Percentiles rank a stretch among this genome's conserved stretches.
Conservation (phyloP, 2,113 vertebrate species). For the Cheirogaleus medius region DNA sequence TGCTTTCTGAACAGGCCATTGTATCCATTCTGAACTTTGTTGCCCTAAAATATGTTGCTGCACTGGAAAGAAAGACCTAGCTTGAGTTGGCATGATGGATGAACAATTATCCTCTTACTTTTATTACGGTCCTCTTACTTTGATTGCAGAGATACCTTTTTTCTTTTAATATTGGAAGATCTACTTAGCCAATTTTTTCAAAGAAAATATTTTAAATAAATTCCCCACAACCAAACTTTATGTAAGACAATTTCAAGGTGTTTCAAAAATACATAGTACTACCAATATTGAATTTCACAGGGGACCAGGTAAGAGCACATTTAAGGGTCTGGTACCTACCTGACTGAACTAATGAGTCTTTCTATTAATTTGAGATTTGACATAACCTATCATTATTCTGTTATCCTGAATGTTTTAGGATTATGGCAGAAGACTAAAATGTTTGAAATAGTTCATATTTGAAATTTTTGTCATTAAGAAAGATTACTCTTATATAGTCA, state of each 20-base stretch:
- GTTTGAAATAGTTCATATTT: background rate
- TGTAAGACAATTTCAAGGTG: conserved; percentile 43
- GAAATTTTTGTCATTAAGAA: conserved; percentile 29
- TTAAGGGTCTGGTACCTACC: background rate
- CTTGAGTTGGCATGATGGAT: conserved; percentile 40
- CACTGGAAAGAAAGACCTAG: conserved; percentile 55
- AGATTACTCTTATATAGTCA: background rate
- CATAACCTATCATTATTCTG: background rate
- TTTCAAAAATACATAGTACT: conserved; percentile 48
- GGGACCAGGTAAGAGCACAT: conserved; percentile 39
- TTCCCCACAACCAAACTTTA: conserved; percentile 34
- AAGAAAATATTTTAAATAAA: conserved; percentile 74
- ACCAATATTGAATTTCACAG: conserved; percentile 36
- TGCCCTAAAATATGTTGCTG: conserved; percentile 66
- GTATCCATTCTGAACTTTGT: conserved; percentile 64
- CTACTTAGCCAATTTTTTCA: conserved; percentile 69
- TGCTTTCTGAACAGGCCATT: conserved; percentile 73
- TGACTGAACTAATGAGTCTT: conserved; percentile 33
- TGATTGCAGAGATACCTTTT: conserved; percentile 25
- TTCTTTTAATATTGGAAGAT: conserved; percentile 48
- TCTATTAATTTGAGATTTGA: conserved; percentile 11
- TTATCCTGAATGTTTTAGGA: conserved; percentile 23
- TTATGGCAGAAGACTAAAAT: conserved; percentile 26
- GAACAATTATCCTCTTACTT: conserved; percentile 36
- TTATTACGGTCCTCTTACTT: background rate